A percentile compares a stretch with the other conserved stretches of the same genome.
These are phyloP conservation scores for Nomia melanderi DNA, from an alignment of 1,140 invertebrate genomes.

Conservation along the genomic window DNA sequence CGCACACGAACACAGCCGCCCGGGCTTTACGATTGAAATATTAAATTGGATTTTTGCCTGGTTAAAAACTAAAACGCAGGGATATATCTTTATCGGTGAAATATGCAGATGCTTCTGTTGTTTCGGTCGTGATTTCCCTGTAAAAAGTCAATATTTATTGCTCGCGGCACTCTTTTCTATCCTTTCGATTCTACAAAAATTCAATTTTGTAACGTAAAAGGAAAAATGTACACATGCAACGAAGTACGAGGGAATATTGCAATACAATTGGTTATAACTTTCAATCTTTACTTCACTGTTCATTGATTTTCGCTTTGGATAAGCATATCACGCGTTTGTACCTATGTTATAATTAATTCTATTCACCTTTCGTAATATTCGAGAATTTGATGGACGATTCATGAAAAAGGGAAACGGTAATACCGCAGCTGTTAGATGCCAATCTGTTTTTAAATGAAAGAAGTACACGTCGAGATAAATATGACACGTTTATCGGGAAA, in stretches of 20 bases:
- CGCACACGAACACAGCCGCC: too few species aligned
- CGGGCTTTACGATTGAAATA: conserved; percentile 11
- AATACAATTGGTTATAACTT: too few species aligned
- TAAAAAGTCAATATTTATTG: neutral
- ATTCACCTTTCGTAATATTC: neutral
- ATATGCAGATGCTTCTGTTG: neutral
- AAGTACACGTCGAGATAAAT: neutral
- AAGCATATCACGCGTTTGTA: too few species aligned
- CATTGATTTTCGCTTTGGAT: too few species aligned
- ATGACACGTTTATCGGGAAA: neutral
- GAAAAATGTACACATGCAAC: neutral
- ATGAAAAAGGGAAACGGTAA: neutral
- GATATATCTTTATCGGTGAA: neutral
- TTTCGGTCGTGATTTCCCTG: neutral
- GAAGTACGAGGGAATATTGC: too few species aligned
- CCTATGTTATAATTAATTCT: neutral
- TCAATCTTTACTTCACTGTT: too few species aligned
- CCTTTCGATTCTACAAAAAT: too few species aligned
- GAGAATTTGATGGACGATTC: neutral
- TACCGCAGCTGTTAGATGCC: neutral
- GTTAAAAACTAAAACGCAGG: neutral
- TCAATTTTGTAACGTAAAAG: too few species aligned
- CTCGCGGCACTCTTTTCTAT: neutral
- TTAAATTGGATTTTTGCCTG: neutral
- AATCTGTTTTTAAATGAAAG: neutral